Conservation (phyloP, 2,888 invertebrate genomes). For the Zelleria hepariella region DNA sequence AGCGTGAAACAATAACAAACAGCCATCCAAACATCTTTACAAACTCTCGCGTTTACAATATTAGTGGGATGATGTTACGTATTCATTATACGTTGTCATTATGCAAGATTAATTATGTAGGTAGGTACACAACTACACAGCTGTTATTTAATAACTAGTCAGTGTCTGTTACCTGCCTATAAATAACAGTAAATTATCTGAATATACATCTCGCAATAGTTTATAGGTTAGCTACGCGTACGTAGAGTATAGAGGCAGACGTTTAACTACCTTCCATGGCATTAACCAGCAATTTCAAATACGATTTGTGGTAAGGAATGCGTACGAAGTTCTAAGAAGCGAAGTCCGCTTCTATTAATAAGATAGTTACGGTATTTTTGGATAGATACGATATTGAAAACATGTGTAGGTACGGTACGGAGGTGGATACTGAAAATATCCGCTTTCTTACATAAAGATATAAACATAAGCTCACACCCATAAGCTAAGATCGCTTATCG, state of each 20-base stretch:
- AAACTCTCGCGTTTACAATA: no score
- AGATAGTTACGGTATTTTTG: constrained; percentile 4
- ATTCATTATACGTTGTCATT: no score
- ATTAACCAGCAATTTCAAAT: background rate
- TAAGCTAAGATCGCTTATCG: no score
- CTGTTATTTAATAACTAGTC: background rate
- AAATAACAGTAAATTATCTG: background rate
- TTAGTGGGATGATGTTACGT: no score
- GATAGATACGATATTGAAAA: constrained; percentile 4
- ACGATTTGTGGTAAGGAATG: background rate
- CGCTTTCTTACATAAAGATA: background rate
- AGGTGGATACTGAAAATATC: background rate
- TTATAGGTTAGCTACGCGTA: background rate
- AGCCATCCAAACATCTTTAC: no score
- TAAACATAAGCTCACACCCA: no score
- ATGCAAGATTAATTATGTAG: background rate
- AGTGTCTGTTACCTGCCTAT: background rate
- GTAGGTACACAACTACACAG: background rate
- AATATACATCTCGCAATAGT: background rate
- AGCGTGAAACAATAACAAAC: no score
- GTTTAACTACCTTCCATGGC: background rate
- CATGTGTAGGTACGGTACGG: background rate
- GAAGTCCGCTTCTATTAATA: constrained; percentile 1
- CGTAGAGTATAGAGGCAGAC: background rate
- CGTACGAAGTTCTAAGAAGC: constrained; percentile 2